Conservation (phyloP, 1,140 invertebrate genomes). For the Cotesia typhae region DNA sequence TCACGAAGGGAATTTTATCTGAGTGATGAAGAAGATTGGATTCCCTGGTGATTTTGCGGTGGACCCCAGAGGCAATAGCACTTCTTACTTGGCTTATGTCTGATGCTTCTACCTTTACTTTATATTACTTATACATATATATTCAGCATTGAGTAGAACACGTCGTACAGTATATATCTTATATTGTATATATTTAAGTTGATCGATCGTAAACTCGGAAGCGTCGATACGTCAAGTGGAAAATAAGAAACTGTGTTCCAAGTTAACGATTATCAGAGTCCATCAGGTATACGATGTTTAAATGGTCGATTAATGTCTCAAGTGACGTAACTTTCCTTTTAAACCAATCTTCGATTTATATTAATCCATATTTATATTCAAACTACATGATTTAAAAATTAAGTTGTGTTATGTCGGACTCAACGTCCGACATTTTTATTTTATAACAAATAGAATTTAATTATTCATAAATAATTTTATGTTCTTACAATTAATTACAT, state of each 20-base stretch:
- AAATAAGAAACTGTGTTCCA: conserved; percentile 6
- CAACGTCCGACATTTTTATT: too few species aligned
- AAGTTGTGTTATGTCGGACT: too few species aligned
- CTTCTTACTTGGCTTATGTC: conserved; percentile 20
- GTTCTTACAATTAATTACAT: too few species aligned
- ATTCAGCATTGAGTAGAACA: too few species aligned
- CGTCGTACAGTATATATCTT: neutral
- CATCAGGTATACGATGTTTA: neutral
- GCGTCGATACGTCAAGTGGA: conserved; percentile 31
- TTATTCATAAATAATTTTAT: too few species aligned
- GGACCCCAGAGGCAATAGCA: conserved; percentile 31
- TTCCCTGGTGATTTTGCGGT: conserved; percentile 26
- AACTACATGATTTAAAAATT: too few species aligned
- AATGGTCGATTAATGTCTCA: conserved; percentile 12
- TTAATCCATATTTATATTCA: too few species aligned
- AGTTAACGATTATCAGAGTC: conserved; percentile 21
- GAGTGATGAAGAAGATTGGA: conserved; percentile 24
- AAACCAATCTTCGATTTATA: neutral
- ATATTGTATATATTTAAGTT: neutral
- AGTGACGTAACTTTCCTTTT: neutral
- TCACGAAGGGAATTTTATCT: conserved; percentile 20
- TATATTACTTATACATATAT: neutral
- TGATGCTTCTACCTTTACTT: neutral
- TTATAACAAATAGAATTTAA: too few species aligned
- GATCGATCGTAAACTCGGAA: conserved; percentile 34